Base-by-base conservation (phyloP, 2,797 vertebrate genomes). In the Ammospiza maritima region DNA sequence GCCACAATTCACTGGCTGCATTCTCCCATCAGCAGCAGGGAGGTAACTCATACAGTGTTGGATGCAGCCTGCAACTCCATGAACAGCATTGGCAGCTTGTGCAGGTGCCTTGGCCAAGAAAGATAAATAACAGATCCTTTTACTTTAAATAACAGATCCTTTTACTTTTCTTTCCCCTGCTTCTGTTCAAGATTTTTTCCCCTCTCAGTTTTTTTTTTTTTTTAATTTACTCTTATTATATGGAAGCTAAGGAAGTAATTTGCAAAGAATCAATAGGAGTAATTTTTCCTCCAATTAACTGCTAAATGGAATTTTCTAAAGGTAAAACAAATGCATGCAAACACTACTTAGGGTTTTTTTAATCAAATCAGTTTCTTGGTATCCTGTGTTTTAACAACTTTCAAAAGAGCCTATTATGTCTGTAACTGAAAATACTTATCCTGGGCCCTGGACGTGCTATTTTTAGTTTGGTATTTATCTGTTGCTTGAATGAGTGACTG, bases 401-500 rank as follows among this genome's bases (percentile, higher is more conserved):
- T 72, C 23, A 61, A 83, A 93, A 75, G n/a, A 91, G 4, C 26
- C 36, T 78, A 51, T 93, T 93, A 90, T 70, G 45, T 60, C 90
- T 53, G 38, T 64, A 34, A 74, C 53, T 65, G 67, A 73, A 95
- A 87, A 88, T 67, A 94, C 45, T 94, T 89, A 53, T 11, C 34
- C 80, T 71, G 27, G 32, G 60, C 64, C 40, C 34, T 70, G 64
- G 57, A 67, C 23, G 73, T 62, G 34, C 64, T 96, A 95, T 96
- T 96, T 97, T 96, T 96, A 95, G 92, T 87, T 86, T 82, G 88
- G 92, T 74, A 94, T 96, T 94, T 90, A 84, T 93, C 74, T 90
- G 67, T 67, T 92, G 57, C 92, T 89, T 90, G 88, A 93, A 89
- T 44, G 86, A 67, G 84, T 87, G 71, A 87, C 93, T 96, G 93